Evolutionary conservation across 1,140 invertebrate species (phyloP).

Genomic region (Agrilus planipennis): DNA sequence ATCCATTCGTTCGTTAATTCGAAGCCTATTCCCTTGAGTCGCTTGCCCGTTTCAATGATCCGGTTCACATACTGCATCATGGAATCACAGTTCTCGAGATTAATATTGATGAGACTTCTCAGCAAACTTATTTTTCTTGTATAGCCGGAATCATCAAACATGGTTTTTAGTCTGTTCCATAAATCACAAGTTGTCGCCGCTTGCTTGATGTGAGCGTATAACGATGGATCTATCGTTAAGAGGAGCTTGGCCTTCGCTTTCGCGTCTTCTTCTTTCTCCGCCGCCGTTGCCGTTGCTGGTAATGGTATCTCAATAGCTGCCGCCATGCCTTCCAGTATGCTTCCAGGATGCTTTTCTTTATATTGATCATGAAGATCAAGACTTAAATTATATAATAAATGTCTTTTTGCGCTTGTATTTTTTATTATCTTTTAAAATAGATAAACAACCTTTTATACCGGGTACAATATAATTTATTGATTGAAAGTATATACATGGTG

Average conservation of each 20-base stretch:
- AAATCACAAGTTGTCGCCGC: conserved; percentile 17
- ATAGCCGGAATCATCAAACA: conserved; percentile 21
- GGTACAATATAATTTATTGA: too few species aligned
- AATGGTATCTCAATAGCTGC: too few species aligned
- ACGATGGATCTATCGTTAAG: conserved; percentile 24
- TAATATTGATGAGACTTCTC: conserved; percentile 24
- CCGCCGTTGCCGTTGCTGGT: conserved; percentile 13
- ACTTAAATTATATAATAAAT: too few species aligned
- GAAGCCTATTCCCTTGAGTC: conserved; percentile 18
- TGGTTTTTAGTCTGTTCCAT: conserved; percentile 24
- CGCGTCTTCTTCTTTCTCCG: conserved; percentile 14
- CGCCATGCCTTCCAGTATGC: too few species aligned
- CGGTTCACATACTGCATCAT: conserved; percentile 16
- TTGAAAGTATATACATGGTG: too few species aligned
- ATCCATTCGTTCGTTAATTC: conserved; percentile 28
- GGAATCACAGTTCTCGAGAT: conserved; percentile 18
- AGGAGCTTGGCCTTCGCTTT: conserved; percentile 24
- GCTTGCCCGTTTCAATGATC: conserved; percentile 15
- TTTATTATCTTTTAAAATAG: too few species aligned
- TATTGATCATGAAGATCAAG: too few species aligned
- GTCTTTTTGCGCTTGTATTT: too few species aligned
- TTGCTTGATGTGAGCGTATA: conserved; percentile 27
- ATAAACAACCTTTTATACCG: too few species aligned
- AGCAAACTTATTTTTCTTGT: too few species aligned
- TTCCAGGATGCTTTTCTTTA: too few species aligned